Conservation (phyloP, 2,113 vertebrate genomes). For the Cryptomyrus ogoouensis region DNA sequence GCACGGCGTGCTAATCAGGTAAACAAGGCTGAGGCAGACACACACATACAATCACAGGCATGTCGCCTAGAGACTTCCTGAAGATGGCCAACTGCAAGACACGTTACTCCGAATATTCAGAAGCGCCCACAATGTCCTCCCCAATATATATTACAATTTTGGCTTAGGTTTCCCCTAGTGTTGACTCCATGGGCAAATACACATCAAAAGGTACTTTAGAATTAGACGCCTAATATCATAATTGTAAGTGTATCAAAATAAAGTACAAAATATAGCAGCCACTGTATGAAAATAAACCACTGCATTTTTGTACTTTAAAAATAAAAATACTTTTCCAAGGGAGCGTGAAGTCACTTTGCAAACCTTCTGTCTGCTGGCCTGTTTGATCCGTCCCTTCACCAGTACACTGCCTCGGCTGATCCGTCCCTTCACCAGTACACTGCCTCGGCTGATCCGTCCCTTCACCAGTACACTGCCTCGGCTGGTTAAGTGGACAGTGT, state of each 20-base stretch:
- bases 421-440: too few relatives aligned
- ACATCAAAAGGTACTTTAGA: not conserved
- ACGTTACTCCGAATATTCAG: not conserved
- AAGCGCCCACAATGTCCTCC: not conserved
- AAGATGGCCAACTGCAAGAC: not conserved
- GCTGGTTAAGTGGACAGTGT: not conserved
- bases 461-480: not conserved
- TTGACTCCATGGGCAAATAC: not conserved
- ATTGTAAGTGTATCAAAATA: not conserved
- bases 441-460: too few relatives aligned
- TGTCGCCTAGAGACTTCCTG: not conserved
- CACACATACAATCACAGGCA: not conserved
- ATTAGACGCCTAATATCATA: not conserved
- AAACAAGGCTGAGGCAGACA: not conserved
- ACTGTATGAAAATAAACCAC: not conserved
- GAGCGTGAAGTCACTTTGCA: not conserved
- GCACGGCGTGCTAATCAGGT: not conserved
- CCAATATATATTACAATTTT: not conserved
- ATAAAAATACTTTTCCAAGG: not conserved
- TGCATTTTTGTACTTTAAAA: not conserved
- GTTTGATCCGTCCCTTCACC: not conserved
- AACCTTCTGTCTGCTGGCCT: not conserved
- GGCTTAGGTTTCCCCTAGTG: not conserved
- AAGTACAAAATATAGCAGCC: not conserved
- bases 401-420: not conserved